Evolutionary conservation across 2,113 vertebrate species (phyloP), one percentile per base, ranked within the genome.

Genomic region (Macrotis lagotis): DNA sequence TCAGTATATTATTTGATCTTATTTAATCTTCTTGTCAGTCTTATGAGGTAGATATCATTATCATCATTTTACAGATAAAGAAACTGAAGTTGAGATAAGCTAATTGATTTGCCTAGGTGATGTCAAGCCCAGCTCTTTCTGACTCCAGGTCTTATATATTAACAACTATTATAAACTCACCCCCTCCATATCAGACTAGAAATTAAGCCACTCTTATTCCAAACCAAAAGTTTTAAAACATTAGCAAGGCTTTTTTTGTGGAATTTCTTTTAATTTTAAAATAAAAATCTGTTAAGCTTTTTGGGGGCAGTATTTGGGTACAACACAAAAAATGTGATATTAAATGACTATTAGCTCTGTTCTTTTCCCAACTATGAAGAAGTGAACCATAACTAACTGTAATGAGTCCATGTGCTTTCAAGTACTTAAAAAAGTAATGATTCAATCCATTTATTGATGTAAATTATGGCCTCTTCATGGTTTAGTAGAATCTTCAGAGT

Each of bases 171-270:
- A 44, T 83, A 83, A 83, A 83, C 19, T 83, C 66, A 44, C 1
- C 44, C 66, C n/a, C 16, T 83, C 19, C 16, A 83, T 44, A 44
- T 44, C n/a, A 44, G 25, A 47, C 74, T 50, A n/a, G 95, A 89
- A 94, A 0, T 91, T 89, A 94, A 92, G 24, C 25, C 24, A 2
- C 37, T 24, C 55, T n/a, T n/a, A n/a, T n/a, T 8, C 44, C 90
- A 95, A 44, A 92, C 49, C n/a, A 90, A 96, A 96, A 92, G 24
- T 59, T 93, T 48, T 50, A 2, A 94, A 92, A 19, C 91, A 83
- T 96, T 28, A 7, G 7, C 51, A 31, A 90, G 26, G 14, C 55
- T 0, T 47, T 94, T 8, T 19, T 88, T 89, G 3, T 90, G 88
- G 12, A 22, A 47, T 90, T 51, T 96, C 28, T 92, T 96, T 91